phyloP scores from a whole-genome alignment of 2,797 vertebrate species.

The Oreochromis grahami region DNA sequence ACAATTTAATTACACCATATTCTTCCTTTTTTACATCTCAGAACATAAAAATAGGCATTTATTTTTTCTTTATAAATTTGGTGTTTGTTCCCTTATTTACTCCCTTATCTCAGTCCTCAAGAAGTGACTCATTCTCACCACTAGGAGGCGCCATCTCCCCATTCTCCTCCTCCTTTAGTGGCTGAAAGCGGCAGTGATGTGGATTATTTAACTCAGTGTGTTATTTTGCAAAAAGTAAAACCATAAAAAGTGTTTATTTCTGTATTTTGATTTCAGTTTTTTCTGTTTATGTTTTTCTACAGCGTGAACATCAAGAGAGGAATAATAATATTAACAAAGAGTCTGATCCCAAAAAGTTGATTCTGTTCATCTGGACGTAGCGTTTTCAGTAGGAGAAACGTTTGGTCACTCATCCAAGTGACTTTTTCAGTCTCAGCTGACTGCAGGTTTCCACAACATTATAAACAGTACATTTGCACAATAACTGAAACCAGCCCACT shows the following conservation, averaged over 20 bases:
- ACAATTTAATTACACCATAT: neutral
- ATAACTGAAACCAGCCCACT: neutral
- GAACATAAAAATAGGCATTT: neutral
- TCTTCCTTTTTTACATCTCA: neutral
- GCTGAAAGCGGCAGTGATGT: neutral
- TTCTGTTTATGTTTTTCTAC: neutral
- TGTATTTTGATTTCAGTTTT: neutral
- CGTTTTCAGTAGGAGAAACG: neutral
- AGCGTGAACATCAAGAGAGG: neutral
- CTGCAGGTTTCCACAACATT: rapidly evolving
- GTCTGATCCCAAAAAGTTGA: neutral
- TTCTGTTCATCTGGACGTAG: rapidly evolving
- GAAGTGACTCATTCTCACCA: neutral
- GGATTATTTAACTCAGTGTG: neutral
- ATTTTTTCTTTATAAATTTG: too few species aligned
- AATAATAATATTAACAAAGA: neutral
- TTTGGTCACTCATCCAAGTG: rapidly evolving
- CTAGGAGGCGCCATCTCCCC: neutral
- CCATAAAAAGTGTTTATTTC: neutral
- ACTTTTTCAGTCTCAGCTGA: neutral
- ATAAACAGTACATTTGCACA: neutral
- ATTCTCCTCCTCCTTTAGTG: neutral
- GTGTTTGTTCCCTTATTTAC: neutral
- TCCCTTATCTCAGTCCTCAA: neutral
- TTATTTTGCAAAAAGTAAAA: neutral